phyloP scores from a whole-genome alignment of 2,797 vertebrate genomes.

The Premnoplex brunnescens region DNA sequence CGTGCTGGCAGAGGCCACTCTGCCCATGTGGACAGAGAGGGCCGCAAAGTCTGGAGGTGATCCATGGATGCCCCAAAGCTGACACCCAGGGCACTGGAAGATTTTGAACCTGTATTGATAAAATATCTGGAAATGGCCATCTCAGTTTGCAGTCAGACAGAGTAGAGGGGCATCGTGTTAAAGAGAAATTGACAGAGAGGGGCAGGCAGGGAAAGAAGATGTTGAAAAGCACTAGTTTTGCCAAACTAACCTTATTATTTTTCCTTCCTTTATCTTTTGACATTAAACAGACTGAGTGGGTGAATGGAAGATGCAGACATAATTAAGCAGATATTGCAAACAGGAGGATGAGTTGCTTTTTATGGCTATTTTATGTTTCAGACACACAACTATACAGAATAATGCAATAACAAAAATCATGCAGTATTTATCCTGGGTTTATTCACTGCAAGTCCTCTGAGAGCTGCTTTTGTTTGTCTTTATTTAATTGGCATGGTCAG shows the following conservation, averaged over 20 bases:
- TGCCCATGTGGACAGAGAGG: rapidly evolving
- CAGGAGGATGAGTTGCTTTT: background rate
- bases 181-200: background rate
- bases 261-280: conserved; percentile 20
- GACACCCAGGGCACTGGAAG: background rate
- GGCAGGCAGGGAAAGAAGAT: background rate
- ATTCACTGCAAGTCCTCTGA: conserved; percentile 31
- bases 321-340: conserved; percentile 40
- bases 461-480: conserved; percentile 56
- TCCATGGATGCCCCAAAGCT: background rate
- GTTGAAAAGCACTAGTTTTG: background rate
- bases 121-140: background rate
- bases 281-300: conserved; percentile 28
- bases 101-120: background rate
- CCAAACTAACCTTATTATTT: conserved; percentile 21
- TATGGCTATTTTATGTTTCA: conserved; percentile 46
- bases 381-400: background rate
- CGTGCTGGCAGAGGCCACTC: background rate
- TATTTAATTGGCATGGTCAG: conserved; percentile 43
- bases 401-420: conserved; percentile 46
- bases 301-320: conserved; percentile 12
- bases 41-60: background rate
- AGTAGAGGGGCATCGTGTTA: background rate
- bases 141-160: background rate
- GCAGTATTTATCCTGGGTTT: background rate